These are phyloP conservation scores for Dasyurus viverrinus DNA, from an alignment of 2,113 vertebrate genomes.

Conservation along the genomic window DNA sequence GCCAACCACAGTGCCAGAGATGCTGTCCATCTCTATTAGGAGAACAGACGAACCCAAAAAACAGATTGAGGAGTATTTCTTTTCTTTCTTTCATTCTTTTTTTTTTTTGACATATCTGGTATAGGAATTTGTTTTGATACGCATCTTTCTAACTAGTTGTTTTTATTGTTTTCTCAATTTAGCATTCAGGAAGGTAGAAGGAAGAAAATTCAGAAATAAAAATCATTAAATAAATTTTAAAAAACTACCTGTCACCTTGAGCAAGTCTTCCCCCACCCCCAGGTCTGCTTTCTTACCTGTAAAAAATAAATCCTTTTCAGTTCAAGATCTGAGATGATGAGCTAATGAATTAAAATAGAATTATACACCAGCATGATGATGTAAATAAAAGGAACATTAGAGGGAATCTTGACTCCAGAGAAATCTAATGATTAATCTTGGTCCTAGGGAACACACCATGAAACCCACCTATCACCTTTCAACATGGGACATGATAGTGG, in stretches of 20 bases:
- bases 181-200: background rate
- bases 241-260: background rate
- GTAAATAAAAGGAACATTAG: background rate
- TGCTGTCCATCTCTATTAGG: background rate
- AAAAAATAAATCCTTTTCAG: background rate
- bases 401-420: background rate
- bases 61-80: background rate
- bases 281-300: background rate
- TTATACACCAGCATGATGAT: background rate
- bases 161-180: background rate
- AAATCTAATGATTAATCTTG: background rate
- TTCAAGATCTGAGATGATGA: background rate
- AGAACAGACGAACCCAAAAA: background rate
- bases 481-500: background rate
- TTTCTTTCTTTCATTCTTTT: no score
- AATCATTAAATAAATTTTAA: background rate
- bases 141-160: background rate
- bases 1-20: background rate
- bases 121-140: background rate
- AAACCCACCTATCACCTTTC: background rate
- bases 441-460: background rate
- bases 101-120: background rate
- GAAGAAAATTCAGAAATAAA: background rate
- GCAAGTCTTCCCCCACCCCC: background rate
- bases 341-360: background rate